Evolutionary conservation across 2,888 invertebrate genomes (phyloP).

Genomic region (Oxycera nigricornis): DNA sequence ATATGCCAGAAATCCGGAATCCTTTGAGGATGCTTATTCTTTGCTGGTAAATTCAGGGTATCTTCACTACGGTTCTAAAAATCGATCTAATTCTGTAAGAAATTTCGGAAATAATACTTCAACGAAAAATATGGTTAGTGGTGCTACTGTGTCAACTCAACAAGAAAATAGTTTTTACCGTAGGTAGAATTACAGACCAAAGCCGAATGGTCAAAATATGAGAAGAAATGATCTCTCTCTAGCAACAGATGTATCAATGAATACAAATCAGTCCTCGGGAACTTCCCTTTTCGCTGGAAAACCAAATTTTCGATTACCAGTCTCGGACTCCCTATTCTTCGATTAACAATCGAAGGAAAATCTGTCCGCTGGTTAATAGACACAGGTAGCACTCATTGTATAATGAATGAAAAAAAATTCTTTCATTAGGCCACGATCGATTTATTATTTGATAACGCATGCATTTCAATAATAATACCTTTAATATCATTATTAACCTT

Average conservation of each 20-base stretch:
- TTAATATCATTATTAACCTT: no score
- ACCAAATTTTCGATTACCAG: background rate
- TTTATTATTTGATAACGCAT: no score
- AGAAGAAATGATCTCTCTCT: background rate
- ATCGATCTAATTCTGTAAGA: background rate
- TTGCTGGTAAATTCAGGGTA: slow-evolving; percentile 15
- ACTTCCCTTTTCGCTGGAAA: background rate
- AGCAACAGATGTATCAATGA: background rate
- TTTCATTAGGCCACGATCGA: no score
- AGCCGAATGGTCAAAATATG: no score
- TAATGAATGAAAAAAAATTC: no score
- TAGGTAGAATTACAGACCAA: no score
- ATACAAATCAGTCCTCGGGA: no score
- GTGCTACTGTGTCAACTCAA: background rate
- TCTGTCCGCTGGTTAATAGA: no score
- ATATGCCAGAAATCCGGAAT: background rate
- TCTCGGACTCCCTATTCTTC: no score
- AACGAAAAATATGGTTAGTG: background rate
- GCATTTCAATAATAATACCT: no score
- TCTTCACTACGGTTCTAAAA: background rate
- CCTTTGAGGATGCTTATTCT: background rate
- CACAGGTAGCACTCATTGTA: no score
- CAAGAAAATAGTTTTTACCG: background rate
- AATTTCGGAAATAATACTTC: background rate
- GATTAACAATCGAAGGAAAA: no score